Conservation (phyloP, 92 coral and sea anemone genomes). For the Heliopora coerulea region DNA sequence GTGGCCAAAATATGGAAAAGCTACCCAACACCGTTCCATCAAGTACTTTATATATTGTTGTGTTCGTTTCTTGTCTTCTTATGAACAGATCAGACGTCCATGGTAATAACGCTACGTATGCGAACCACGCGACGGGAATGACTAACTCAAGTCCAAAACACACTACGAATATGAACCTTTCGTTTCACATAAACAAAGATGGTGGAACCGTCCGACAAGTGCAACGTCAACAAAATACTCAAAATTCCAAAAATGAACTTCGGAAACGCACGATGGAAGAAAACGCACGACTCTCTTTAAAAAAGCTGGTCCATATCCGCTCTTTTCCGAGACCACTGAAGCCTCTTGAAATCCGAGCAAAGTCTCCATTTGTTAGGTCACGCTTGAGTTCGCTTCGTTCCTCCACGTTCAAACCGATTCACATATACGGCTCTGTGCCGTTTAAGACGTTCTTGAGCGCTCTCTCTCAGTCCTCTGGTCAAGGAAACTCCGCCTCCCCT, state of each 20-base stretch:
- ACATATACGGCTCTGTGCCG: constrained; percentile 91
- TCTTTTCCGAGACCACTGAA: constrained; percentile 40
- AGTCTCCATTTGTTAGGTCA: constrained; percentile 10
- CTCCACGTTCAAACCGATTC: constrained; percentile 76
- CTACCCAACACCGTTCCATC: not conserved
- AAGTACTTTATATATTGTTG: not conserved
- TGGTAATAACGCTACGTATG: not conserved
- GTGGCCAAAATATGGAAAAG: constrained; percentile 2
- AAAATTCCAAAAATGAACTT: constrained; percentile 1
- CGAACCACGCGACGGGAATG: not conserved
- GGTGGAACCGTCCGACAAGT: constrained; percentile 13
- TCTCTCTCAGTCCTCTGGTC: constrained; percentile 43
- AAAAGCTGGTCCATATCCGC: constrained; percentile 1
- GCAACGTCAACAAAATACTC: not conserved
- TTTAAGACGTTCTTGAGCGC: constrained; percentile 77
- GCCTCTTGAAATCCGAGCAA: constrained; percentile 29
- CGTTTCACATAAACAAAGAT: not conserved
- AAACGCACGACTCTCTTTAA: not conserved
- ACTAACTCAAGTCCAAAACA: not conserved
- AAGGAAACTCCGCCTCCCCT: constrained; percentile 4
- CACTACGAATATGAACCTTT: not conserved
- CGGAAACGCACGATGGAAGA: constrained; percentile 17
- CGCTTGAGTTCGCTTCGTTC: constrained; percentile 36
- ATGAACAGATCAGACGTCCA: not conserved
- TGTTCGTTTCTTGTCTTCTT: not conserved